Evolutionary conservation across 2,888 invertebrate genomes (phyloP), one percentile per base, ranked within the genome.

Genomic region (Diaperis boleti): DNA sequence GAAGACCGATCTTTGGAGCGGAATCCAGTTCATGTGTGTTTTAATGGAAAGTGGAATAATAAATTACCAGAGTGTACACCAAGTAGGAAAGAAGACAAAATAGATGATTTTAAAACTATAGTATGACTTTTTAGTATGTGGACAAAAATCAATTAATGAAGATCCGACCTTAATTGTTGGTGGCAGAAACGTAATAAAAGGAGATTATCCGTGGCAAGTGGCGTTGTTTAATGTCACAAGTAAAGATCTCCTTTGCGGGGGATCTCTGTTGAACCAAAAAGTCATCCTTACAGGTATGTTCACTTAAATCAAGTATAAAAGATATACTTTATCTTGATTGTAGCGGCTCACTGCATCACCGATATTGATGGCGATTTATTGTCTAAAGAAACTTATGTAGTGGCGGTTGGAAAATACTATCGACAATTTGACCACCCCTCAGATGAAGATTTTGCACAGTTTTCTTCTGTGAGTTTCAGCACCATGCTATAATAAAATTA

Each of bases 381-480:
- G 2, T 26, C 49, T 1, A 35, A 11, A 31, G 63, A 59, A 13
- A 62, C 31, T 15, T 73, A 69, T 33, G 41, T 63, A 35, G 66
- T 79, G 15, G 76, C 69, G 3, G 78, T 76, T 7, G 79, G 80
- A 29, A 80, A 79, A 67, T 77, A 75, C 62, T 78, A 72, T 65
- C 71, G 75, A 11, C 17, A 61, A 3, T 77, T 72, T 35, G 60
- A 69, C 13, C 68, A 78, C 62, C 3, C 55, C 0, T 60, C 64
- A 31, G 78, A 79, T 62, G 67, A 59, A 1, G 60, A 73, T 17
- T 26, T 11, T 13, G 72, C 72, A 15, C 75, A 78, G 69, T 74
- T 73, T 60, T 67, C 69, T 29, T 57, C 68, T 31, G 76, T 76
- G 69, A 41, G 17, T 10, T 3, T 5, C 7, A 13, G 29, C 3